phyloP scores from a whole-genome alignment of 2,797 vertebrate genomes.

The Todus mexicanus region DNA sequence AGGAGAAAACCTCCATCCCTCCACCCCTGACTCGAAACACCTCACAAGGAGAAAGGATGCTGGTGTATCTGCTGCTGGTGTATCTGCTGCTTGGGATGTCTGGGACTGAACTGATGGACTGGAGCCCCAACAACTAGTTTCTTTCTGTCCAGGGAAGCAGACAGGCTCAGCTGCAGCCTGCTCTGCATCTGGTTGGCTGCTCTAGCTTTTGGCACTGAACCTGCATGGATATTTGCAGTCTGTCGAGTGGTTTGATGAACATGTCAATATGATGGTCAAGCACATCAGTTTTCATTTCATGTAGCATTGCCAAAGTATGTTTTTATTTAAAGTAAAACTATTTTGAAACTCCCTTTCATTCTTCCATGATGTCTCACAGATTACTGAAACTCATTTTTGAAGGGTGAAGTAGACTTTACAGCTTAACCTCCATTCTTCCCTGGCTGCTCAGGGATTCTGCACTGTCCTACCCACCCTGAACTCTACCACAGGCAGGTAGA shows the following conservation, averaged over 20 bases:
- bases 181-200: slow-evolving; percentile 29
- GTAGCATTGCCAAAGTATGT: neutral
- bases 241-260: slow-evolving; percentile 22
- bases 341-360: slow-evolving; percentile 48
- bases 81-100: neutral
- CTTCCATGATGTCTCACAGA: neutral
- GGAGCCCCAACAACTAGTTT: neutral
- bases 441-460: neutral
- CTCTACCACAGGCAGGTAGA: neutral
- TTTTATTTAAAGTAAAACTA: slow-evolving; percentile 40
- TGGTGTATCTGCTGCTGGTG: too few relatives aligned
- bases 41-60: neutral
- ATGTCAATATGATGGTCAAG: slow-evolving; percentile 29
- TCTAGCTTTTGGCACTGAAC: neutral
- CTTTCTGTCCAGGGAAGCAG: neutral
- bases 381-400: neutral
- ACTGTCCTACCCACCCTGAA: neutral
- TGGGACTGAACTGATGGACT: neutral
- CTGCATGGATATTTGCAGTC: neutral
- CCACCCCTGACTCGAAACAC: neutral
- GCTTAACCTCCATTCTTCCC: neutral
- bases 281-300: neutral
- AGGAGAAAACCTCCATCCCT: neutral
- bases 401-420: neutral
- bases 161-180: neutral